Percentiles rank a stretch among this genome's conserved stretches.
These are phyloP conservation scores for Hybos culiciformis DNA, from an alignment of 2,888 invertebrate species.

Conservation along the genomic window DNA sequence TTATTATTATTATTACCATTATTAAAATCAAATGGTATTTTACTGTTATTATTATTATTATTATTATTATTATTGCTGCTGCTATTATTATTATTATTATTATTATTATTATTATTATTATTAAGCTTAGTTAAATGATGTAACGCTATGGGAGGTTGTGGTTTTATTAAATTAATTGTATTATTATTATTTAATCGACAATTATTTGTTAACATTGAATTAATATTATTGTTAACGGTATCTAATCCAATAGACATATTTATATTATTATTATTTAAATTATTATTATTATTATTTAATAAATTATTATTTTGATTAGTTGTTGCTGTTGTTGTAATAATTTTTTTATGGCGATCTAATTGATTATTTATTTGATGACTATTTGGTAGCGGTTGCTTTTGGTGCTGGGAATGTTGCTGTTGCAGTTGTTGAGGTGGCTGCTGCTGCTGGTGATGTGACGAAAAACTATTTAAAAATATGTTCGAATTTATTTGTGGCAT, in stretches of 20 bases:
- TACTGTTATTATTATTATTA: background rate
- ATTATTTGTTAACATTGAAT: too few species aligned
- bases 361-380: too few species aligned
- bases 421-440: background rate
- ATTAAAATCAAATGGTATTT: too few species aligned
- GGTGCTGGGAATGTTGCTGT: background rate
- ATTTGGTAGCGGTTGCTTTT: too few species aligned
- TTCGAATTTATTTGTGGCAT: slow-evolving; percentile 9
- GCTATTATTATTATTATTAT: background rate
- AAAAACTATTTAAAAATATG: slow-evolving; percentile 2
- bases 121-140: too few species aligned
- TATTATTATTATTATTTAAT: background rate
- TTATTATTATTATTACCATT: too few species aligned
- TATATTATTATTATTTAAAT: background rate
- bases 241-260: background rate
- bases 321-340: background rate
- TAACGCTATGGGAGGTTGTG: too few species aligned
- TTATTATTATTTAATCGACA: background rate
- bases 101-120: too few species aligned
- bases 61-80: background rate
- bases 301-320: background rate
- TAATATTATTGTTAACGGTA: background rate
- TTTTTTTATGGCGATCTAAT: background rate
- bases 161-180: too few species aligned
- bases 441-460: background rate